Evolutionary conservation across 1,140 invertebrate genomes (phyloP).

Genomic region (Panagrolaimus sp.): DNA sequence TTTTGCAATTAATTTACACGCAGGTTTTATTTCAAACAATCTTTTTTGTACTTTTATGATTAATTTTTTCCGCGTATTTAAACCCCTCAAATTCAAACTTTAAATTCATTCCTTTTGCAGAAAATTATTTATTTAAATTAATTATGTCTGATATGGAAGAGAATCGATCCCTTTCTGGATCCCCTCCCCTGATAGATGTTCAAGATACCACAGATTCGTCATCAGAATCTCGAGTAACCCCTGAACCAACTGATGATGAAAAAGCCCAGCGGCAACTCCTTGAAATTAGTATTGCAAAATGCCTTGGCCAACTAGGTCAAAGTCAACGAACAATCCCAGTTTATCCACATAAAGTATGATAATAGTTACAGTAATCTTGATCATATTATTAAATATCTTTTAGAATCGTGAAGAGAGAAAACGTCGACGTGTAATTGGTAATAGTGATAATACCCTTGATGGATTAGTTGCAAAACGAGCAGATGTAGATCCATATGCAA

Average conservation of each 20-base stretch:
- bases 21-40: too few relatives aligned
- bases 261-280: not conserved
- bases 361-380: not conserved
- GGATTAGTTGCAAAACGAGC: slow-evolving; percentile 55
- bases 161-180: too few relatives aligned
- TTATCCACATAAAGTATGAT: slow-evolving; percentile 14
- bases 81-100: too few relatives aligned
- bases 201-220: not conserved
- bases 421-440: slow-evolving; percentile 46
- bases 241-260: not conserved
- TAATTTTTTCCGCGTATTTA: too few relatives aligned
- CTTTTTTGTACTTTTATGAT: too few relatives aligned
- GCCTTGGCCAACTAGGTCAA: not conserved
- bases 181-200: too few relatives aligned
- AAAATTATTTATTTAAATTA: too few relatives aligned
- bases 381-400: not conserved
- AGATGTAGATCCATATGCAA: slow-evolving; percentile 51
- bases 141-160: too few relatives aligned
- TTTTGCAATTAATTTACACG: too few relatives aligned
- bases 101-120: too few relatives aligned
- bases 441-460: slow-evolving; percentile 55
- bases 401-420: slow-evolving; percentile 30
- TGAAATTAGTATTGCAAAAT: not conserved
- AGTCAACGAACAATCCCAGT: slow-evolving; percentile 8
- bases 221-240: not conserved